Evolutionary conservation across 1,140 invertebrate genomes (phyloP).

Genomic region (Vanessa atalanta): DNA sequence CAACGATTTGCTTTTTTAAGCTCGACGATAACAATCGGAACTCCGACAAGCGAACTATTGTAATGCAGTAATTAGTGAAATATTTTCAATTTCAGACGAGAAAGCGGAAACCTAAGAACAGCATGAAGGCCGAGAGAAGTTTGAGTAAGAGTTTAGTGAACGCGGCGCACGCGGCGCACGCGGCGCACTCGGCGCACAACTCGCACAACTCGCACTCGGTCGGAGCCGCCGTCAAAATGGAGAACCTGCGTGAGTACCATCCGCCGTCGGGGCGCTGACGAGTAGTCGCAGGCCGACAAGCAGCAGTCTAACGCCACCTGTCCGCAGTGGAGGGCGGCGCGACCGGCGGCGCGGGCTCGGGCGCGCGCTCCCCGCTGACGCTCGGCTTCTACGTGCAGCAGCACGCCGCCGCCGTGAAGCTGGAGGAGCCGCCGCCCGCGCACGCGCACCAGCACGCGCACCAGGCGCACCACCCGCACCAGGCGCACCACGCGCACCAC

Average conservation of each 20-base stretch:
- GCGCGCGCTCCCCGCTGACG: conserved; percentile 44
- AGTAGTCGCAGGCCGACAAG: too few species aligned
- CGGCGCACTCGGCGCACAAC: conserved; percentile 28
- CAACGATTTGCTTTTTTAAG: too few species aligned
- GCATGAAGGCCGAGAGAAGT: conserved; percentile 67
- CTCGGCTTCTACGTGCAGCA: conserved; percentile 55
- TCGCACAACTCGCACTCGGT: conserved; percentile 27
- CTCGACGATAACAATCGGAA: too few species aligned
- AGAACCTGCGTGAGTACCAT: conserved; percentile 57
- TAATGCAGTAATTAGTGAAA: conserved; percentile 6
- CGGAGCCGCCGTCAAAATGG: conserved; percentile 54
- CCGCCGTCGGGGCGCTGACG: too few species aligned
- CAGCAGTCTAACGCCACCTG: not conserved
- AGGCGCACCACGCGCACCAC: conserved; percentile 34
- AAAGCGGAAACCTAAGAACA: conserved; percentile 93
- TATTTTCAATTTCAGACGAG: conserved; percentile 85
- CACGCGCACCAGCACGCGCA: conserved; percentile 41
- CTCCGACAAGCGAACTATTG: not conserved
- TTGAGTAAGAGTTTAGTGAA: conserved; percentile 48
- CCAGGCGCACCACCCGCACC: conserved; percentile 42
- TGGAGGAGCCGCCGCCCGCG: conserved; percentile 67
- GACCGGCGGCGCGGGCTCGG: conserved; percentile 20
- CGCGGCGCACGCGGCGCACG: conserved; percentile 26
- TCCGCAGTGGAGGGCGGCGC: conserved; percentile 13
- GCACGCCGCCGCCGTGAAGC: conserved; percentile 48